Evolutionary conservation across 2,888 invertebrate genomes (phyloP), one percentile per base, ranked within the genome.

Genomic region (Limnephilus rhombicus): DNA sequence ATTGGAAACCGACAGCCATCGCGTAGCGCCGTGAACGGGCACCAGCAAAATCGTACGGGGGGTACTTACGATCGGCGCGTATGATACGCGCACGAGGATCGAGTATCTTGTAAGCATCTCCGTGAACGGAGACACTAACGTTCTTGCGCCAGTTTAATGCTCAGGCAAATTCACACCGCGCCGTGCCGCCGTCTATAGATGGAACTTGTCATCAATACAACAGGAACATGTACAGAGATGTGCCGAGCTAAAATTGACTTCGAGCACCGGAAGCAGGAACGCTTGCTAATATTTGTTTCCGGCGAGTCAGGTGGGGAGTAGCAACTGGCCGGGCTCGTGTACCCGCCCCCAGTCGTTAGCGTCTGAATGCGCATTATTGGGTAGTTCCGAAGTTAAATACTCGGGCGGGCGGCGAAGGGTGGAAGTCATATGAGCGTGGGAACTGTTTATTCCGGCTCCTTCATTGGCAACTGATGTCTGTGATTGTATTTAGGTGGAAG

Each of bases 211-310:
- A 91, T 92, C 88, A 92, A 92, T 91, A 92, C 83, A 88, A 49
- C 92, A 91, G 89, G 91, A 92, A 68, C 89, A 91, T 82, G 34
- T 53, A 68, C 45, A 41, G 85, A 85, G 91, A 81, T 88, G 90
- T 90, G 53, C 87, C 92, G 91, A 91, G 82, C 87, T 88, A 82
- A 90, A 90, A 90, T 92, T 80, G 83, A 80, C 92, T 81, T 85
- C 80, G 45, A 85, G 92, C 91, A 15, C 81, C 80, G 92, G 85
- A 68, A 89, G 81, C 41, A 82, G 85, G 90, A 86, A 92, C 89
- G 80, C 92, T 91, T 91, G 88, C 91, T 92, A 45, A 45, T 91
- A 90, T 92, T 92, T 90, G 91, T 86, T 92, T 92, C 92, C 92
- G 92, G 91, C 86, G 49, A 13, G 31, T 82, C 82, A 82, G 31